Conservation (phyloP, 2,797 vertebrate genomes). For the Pseudochirops corinnae region DNA sequence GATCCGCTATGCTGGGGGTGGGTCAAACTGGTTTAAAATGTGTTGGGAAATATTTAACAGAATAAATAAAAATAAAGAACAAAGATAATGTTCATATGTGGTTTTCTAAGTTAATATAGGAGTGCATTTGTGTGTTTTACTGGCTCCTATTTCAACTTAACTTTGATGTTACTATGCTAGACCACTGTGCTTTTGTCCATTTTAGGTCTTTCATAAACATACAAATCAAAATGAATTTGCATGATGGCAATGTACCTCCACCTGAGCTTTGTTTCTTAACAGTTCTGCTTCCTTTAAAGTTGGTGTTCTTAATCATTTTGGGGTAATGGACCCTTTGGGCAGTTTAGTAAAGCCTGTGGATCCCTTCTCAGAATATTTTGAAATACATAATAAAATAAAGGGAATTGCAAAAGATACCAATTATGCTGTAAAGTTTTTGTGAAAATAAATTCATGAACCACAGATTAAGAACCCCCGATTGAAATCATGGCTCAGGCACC, state of each 20-base stretch:
- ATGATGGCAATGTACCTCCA: neutral
- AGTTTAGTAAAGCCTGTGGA: neutral
- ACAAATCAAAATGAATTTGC: neutral
- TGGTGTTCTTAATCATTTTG: neutral
- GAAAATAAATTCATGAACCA: neutral
- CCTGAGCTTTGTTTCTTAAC: neutral
- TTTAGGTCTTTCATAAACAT: neutral
- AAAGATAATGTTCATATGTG: neutral
- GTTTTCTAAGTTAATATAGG: neutral
- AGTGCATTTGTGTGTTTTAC: neutral
- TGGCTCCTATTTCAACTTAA: neutral
- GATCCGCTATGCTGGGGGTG: neutral
- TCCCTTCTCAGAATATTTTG: neutral
- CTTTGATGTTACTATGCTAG: neutral
- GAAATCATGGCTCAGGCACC: neutral
- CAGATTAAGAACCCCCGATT: neutral
- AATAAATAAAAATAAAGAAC: neutral
- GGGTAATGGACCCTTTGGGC: neutral
- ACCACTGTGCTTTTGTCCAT: neutral
- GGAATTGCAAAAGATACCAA: neutral
- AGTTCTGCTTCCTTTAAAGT: neutral
- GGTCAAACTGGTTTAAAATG: neutral
- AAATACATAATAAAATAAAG: neutral
- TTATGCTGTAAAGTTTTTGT: neutral
- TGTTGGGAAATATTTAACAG: neutral